These are phyloP conservation scores for Brachyptera risi DNA, from an alignment of 2,888 invertebrate species.

Conservation along the genomic window DNA sequence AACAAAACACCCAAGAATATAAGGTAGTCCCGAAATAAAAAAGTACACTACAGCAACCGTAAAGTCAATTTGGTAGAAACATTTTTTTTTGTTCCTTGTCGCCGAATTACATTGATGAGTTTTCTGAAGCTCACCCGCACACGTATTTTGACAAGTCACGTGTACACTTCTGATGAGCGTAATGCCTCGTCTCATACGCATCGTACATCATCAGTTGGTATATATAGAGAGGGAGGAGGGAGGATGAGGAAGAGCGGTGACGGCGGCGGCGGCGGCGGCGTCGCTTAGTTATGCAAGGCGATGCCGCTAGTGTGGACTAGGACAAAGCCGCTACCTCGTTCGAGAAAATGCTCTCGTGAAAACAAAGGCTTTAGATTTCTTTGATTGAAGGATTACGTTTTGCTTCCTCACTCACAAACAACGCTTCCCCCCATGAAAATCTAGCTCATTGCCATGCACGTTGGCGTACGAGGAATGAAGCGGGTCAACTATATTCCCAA, in stretches of 20 bases:
- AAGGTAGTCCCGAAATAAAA: background rate
- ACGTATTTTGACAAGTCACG: background rate
- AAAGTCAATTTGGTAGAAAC: background rate
- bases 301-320: constrained; percentile 14
- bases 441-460: constrained; percentile 1
- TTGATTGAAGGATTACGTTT: constrained; percentile 28
- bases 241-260: too few species aligned
- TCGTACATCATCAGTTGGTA: background rate
- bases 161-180: background rate
- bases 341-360: constrained; percentile 19
- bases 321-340: constrained; percentile 7
- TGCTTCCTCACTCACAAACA: constrained; percentile 19
- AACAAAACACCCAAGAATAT: background rate
- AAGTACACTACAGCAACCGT: background rate
- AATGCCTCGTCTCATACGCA: background rate
- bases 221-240: background rate
- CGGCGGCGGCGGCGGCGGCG: background rate
- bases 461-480: constrained; percentile 9
- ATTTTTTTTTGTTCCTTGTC: too few species aligned
- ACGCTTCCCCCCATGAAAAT: background rate
- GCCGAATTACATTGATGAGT: too few species aligned
- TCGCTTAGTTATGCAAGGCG: constrained; percentile 17
- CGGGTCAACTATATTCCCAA: background rate
- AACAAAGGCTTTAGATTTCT: constrained; percentile 26
- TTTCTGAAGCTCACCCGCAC: too few species aligned